Evolutionary conservation across 1,140 invertebrate genomes (phyloP).

Genomic region (Callitettix versicolor): DNA sequence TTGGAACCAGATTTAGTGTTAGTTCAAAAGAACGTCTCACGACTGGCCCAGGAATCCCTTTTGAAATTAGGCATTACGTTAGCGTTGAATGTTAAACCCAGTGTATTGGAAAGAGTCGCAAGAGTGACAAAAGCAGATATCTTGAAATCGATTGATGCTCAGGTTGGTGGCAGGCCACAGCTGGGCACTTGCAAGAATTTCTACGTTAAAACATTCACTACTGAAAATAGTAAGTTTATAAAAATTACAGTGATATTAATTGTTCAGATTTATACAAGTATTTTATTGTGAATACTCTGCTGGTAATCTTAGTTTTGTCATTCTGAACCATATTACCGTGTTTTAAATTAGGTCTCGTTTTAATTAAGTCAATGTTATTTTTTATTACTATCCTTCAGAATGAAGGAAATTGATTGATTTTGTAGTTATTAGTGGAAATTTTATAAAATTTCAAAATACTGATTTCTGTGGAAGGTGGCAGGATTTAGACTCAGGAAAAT

Average conservation of each 20-base stretch:
- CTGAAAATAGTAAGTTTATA: conserved; percentile 38
- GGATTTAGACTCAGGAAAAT: no score
- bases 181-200: conserved; percentile 83
- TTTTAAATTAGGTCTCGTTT: no score
- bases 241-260: no score
- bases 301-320: no score
- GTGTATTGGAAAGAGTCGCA: conserved; percentile 73
- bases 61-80: conserved; percentile 72
- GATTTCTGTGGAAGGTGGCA: no score
- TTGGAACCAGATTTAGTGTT: conserved; percentile 79
- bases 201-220: conserved; percentile 56
- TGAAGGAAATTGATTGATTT: no score
- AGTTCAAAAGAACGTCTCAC: conserved; percentile 79
- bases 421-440: no score
- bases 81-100: conserved; percentile 77
- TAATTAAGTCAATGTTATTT: no score
- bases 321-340: no score
- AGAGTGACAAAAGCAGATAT: conserved; percentile 76
- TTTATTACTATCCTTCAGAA: no score
- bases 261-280: neutral
- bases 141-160: conserved; percentile 80
- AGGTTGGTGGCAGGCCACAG: conserved; percentile 61
- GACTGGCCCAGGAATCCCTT: conserved; percentile 78
- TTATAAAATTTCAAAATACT: no score
- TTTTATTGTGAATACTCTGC: no score